Evolutionary conservation across 2,113 vertebrate genomes (phyloP).

Genomic region (Gymnorhina tibicen): DNA sequence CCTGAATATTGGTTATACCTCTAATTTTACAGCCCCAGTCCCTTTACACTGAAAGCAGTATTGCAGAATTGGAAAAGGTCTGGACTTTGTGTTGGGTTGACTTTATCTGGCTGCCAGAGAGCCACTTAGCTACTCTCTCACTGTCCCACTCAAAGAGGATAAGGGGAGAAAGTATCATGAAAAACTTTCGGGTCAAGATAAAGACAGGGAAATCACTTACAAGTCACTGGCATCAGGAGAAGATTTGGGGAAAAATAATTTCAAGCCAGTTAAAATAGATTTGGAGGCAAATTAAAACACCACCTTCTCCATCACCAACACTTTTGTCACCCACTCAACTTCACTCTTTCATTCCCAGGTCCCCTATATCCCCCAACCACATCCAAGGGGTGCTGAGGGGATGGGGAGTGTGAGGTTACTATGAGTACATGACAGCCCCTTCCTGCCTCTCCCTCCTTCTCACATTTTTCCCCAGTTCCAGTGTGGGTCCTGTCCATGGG

Average conservation of each 20-base stretch:
- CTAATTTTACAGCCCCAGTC: not conserved
- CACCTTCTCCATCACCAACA: not conserved
- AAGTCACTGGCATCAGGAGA: not conserved
- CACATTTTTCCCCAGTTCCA: not conserved
- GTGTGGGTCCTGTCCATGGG: not conserved
- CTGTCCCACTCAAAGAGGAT: not conserved
- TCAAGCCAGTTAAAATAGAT: not conserved
- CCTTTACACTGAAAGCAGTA: not conserved
- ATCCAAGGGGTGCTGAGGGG: not conserved
- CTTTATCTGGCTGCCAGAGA: not conserved
- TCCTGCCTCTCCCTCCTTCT: not conserved
- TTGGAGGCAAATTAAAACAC: not conserved
- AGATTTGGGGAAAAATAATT: not conserved
- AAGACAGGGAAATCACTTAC: not conserved
- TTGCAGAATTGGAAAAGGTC: not conserved
- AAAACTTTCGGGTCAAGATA: not conserved
- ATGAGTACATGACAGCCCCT: not conserved
- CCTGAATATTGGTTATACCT: not conserved
- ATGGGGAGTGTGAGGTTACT: not conserved
- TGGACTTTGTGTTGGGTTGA: not conserved
- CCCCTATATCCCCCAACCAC: not conserved
- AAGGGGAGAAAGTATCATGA: not conserved
- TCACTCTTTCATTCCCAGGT: not conserved
- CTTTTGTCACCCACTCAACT: not conserved
- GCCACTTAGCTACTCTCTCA: not conserved